Evolutionary conservation across 2,113 vertebrate genomes (phyloP), one percentile per base, ranked within the genome.

Genomic region (Ovis aries): DNA sequence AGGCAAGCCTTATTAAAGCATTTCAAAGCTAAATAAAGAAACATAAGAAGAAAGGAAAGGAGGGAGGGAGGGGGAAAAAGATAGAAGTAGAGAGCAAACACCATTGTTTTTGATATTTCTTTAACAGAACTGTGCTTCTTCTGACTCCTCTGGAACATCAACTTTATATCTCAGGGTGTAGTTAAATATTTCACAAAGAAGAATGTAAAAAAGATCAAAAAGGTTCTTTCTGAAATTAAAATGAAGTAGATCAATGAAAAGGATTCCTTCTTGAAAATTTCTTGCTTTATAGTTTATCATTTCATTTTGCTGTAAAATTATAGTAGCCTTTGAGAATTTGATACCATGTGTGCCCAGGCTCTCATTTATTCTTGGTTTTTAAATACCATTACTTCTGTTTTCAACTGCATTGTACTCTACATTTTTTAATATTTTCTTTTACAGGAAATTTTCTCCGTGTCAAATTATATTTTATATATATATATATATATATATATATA

Each of bases 271-370:
- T 50, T 94, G 62, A 50, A 97, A 97, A 98, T 96, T 12, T 40
- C 36, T 88, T 80, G 8, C 95, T 96, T 95, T 94, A 53, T 29
- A 90, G 25, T 83, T 77, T 21, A 60, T 91, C 55, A 81, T 96
- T 97, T 95, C 62, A 90, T 95, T 98, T 92, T 95, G 59, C 62
- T 85, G 17, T 88, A 82, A 96, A 97, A 93, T 97, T 90, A 84
- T 0, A 74, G 92, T 55, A 36, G 31, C 67, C 52, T 83, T 91
- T 94, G 93, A 97, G 93, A 95, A 88, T 95, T 96, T 48, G 50
- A n/a, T 87, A 45, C 16, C 45, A 81, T 91, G 96, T 74, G 82
- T 94, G 25, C 5, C 11, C 31, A 91, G 23, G 17, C 29, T 74
- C 45, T 96, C 78, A 36, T 86, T 97, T 94, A 88, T 5, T 19